Base-by-base conservation (phyloP, 1,140 invertebrate species). In the Meloidogyne chitwoodi region DNA sequence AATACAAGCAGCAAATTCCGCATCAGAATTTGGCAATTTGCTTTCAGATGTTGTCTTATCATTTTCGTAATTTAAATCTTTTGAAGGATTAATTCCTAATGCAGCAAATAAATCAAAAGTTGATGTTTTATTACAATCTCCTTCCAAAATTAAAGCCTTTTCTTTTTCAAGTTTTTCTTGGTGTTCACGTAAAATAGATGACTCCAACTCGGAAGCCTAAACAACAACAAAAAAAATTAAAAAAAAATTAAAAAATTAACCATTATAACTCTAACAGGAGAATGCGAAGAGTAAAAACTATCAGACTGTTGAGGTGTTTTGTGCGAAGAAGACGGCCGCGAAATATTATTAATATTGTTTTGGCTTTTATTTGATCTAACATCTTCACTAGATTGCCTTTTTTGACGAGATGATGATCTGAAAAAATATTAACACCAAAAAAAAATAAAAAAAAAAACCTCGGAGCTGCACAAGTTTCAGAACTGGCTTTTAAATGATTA, bases 21-120 rank as follows among this genome's bases (percentile, higher is more conserved):
- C 74, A 74, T 75, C 74, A 8, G 74, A 74, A 74, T 73, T 75
- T 14, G 74, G 74, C 11, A 75, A 72, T 66, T 31, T 66, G 22
- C 5, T 41, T 41, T 66, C 34, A 31, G 16, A 19, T 6, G 4
- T 26, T 66, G 65, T n/a, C 19, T 31, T 31, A 31, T 66, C 26
- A 8, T 65, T 31, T 31, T 12, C 63, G 2, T 14, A 24, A 4
- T 2, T 10, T 4, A 8, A 24, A 27, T 64, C 29, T 31, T 65
- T 26, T 65, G 63, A 14, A 11, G 63, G 29, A 12, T 26, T 10
- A 11, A 66, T 66, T 4, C 65, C 65, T 8, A 66, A 41, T 24
- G 65, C 65, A 6, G 65, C 29, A 26, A 31, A 66, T n/a, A 66
- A 31, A 41, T 66, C 65, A 66, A 66, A 66, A 31, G 29, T 19